Percentiles rank a stretch among this genome's conserved stretches.
phyloP scores from a whole-genome alignment of 2,888 invertebrate species.

The Tetanocera ferruginea region DNA sequence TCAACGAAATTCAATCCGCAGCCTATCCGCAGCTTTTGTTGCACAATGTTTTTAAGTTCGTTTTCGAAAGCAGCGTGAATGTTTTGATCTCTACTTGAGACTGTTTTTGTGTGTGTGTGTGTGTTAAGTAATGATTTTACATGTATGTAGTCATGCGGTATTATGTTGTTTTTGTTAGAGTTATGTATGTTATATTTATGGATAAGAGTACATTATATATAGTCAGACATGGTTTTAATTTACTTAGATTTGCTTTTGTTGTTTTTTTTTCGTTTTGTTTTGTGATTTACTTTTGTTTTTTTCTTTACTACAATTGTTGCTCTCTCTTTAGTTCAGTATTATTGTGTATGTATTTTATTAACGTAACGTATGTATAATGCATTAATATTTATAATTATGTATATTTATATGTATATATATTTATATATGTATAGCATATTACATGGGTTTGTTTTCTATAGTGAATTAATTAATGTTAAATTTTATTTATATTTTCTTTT shows the following conservation, averaged over 20 bases:
- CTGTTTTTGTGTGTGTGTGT: constrained; percentile 7
- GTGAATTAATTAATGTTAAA: constrained; percentile 30
- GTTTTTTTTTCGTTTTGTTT: constrained; percentile 1
- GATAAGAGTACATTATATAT: constrained; percentile 12
- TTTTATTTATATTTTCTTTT: constrained; percentile 30
- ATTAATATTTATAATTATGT: constrained; percentile 11
- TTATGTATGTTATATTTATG: constrained; percentile 5
- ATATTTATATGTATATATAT: constrained; percentile 2
- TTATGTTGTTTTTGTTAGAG: neutral
- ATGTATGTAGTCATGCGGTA: constrained; percentile 9
- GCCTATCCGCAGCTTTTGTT: too few species aligned
- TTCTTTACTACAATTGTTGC: constrained; percentile 42
- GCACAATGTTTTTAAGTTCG: too few species aligned
- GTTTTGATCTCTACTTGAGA: constrained; percentile 41
- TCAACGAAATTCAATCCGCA: too few species aligned
- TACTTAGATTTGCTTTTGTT: neutral
- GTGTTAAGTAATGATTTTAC: constrained; percentile 48
- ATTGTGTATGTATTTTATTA: constrained; percentile 31
- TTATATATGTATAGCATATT: constrained; percentile 10
- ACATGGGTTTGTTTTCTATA: neutral
- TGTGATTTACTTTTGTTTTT: constrained; percentile 35
- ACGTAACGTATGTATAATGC: constrained; percentile 10
- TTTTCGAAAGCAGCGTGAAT: too few species aligned
- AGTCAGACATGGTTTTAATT: constrained; percentile 21
- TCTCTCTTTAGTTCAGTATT: constrained; percentile 46